Percentiles rank a stretch among this genome's conserved stretches.
Conservation (phyloP, 2,797 vertebrate genomes). For the Anguilla pacifica region DNA sequence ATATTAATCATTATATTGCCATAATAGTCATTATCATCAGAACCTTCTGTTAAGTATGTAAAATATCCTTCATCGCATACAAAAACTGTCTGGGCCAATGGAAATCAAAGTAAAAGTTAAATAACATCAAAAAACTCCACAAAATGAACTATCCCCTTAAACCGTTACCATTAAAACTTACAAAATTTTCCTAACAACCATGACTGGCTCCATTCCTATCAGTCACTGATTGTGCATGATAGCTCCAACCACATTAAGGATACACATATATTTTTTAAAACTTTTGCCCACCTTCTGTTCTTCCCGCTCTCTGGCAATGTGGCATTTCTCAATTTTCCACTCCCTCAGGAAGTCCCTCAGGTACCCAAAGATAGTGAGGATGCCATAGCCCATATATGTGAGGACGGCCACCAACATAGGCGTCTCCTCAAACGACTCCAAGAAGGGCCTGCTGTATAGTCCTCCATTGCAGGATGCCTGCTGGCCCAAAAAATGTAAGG, state of each 20-base stretch:
- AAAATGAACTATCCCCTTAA: not conserved
- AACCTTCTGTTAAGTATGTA: not conserved
- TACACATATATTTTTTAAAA: not conserved
- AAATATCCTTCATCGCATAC: not conserved
- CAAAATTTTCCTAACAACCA: not conserved
- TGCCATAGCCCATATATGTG: constrained; percentile 94
- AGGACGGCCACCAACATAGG: constrained; percentile 94
- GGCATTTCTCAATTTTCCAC: constrained; percentile 95
- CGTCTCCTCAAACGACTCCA: constrained; percentile 91
- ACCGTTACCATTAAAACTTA: not conserved
- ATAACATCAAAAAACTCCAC: not conserved
- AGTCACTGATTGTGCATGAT: not conserved
- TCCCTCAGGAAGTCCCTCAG: constrained; percentile 91
- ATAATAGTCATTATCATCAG: not conserved
- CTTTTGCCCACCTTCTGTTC: constrained; percentile 85
- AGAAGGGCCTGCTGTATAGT: constrained; percentile 87
- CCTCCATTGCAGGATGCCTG: constrained; percentile 77
- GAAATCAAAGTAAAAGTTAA: too few relatives aligned
- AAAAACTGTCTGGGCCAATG: too few relatives aligned
- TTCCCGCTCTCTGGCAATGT: constrained; percentile 87
- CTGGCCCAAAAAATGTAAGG: constrained; percentile 64
- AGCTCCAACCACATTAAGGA: not conserved
- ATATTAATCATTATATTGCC: not conserved
- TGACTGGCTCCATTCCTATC: not conserved
- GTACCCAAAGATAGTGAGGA: constrained; percentile 96